phyloP scores from a whole-genome alignment of 2,888 invertebrate genomes.

The Villa cingulata region DNA sequence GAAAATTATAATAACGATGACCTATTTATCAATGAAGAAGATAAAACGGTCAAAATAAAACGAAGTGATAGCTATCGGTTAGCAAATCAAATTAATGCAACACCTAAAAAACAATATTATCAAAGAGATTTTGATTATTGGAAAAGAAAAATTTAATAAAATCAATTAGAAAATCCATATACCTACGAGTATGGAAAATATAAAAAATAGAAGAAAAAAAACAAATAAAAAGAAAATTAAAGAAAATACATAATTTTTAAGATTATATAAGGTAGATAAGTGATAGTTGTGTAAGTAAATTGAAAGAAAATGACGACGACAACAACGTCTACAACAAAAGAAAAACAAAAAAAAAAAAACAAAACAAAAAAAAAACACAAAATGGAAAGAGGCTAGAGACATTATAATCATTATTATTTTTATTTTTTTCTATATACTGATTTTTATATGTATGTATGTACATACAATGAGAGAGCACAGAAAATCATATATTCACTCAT shows the following conservation, averaged over 20 bases:
- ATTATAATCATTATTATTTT: background rate
- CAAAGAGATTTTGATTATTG: background rate
- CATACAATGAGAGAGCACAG: too few species aligned
- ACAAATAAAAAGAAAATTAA: background rate
- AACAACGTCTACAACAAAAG: too few species aligned
- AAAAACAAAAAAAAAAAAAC: too few species aligned
- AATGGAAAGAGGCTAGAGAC: background rate
- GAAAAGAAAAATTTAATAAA: background rate
- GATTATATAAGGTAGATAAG: too few species aligned
- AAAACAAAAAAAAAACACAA: too few species aligned
- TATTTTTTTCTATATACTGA: background rate
- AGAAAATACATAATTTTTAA: too few species aligned
- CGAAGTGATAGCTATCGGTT: constrained; percentile 74
- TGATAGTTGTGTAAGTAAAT: too few species aligned
- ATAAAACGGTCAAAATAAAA: constrained; percentile 38
- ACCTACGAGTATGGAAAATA: too few species aligned
- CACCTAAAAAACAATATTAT: background rate
- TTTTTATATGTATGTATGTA: background rate
- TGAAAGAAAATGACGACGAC: too few species aligned
- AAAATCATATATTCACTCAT: too few species aligned
- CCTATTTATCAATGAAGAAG: background rate
- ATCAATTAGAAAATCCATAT: too few species aligned
- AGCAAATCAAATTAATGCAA: constrained; percentile 42
- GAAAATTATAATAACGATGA: background rate
- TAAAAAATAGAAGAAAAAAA: background rate